phyloP scores from a whole-genome alignment of 2,797 vertebrate species.

The Coregonus suidteri region DNA sequence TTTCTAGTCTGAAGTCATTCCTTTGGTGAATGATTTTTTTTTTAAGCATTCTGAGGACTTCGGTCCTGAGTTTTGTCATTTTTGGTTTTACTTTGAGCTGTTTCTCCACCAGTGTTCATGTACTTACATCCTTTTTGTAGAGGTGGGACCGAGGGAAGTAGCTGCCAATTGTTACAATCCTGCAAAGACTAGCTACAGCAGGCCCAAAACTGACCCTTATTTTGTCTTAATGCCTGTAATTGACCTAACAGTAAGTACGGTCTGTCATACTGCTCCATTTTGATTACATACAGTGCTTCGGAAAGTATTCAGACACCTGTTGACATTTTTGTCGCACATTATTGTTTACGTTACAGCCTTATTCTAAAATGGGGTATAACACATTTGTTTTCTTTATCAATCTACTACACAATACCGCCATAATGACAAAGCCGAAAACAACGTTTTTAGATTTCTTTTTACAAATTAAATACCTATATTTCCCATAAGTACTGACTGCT shows the following conservation, averaged over 20 bases:
- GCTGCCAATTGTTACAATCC: background rate
- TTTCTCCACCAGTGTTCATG: background rate
- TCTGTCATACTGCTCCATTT: conserved; percentile 8
- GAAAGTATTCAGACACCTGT: too few relatives aligned
- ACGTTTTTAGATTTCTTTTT: too few relatives aligned
- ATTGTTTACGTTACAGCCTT: too few relatives aligned
- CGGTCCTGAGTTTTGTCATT: background rate
- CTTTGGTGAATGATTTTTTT: conserved; percentile 32
- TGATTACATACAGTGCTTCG: background rate
- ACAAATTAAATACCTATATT: too few relatives aligned
- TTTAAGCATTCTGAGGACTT: background rate
- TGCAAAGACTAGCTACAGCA: background rate
- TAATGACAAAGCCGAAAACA: too few relatives aligned
- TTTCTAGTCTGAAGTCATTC: conserved; percentile 58
- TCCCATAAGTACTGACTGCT: too few relatives aligned
- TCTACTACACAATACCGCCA: too few relatives aligned
- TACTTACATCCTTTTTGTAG: background rate
- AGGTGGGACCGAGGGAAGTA: background rate
- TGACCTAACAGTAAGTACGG: background rate
- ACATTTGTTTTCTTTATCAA: too few relatives aligned
- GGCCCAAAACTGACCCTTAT: background rate
- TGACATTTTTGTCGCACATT: too few relatives aligned
- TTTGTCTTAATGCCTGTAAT: background rate
- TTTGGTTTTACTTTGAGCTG: background rate
- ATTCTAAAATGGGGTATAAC: too few relatives aligned